Evolutionary conservation across 2,888 invertebrate species (phyloP), one percentile per base, ranked within the genome.

Genomic region (Labia minor): DNA sequence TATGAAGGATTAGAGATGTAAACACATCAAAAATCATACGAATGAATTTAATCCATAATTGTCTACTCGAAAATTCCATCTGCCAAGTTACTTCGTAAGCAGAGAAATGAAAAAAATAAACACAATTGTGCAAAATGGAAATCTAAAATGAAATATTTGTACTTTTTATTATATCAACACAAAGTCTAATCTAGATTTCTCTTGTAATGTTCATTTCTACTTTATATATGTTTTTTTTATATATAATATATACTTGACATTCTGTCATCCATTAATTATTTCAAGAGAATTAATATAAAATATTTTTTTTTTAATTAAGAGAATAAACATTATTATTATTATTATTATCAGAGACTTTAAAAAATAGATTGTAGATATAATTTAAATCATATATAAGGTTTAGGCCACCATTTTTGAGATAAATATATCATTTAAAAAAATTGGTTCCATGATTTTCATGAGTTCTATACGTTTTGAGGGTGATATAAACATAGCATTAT

Each of bases 141-240:
- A 49, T 49, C 49, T 49, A 49, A 49, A 49, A 49, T 49, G 49
- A 49, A 49, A 49, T 49, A 49, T 49, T 49, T 49, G 49, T 49
- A 49, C 49, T 49, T 49, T 49, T 49, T 49, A 49, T 49, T 49
- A 49, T 49, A 49, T 49, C 49, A 49, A 14, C 49, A 49, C 49
- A 4, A 49, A 49, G 49, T 49, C 49, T 14, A 49, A 49, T 49
- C 49, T 49, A 49, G 49, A 49, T 49, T 49, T 49, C 49, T 4
- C 11, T n/a, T 14, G 49, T n/a, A 49, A n/a, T n/a, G n/a, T n/a
- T n/a, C n/a, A n/a, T n/a, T n/a, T n/a, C n/a, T n/a, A n/a, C n/a
- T n/a, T n/a, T n/a, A n/a, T n/a, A n/a, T n/a, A n/a, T n/a, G n/a
- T n/a, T n/a, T n/a, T n/a, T n/a, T n/a, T n/a, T n/a, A n/a, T n/a